Evolutionary conservation across 1,140 invertebrate species (phyloP), one percentile per base, ranked within the genome.

Genomic region (Cecropterus lyciades): DNA sequence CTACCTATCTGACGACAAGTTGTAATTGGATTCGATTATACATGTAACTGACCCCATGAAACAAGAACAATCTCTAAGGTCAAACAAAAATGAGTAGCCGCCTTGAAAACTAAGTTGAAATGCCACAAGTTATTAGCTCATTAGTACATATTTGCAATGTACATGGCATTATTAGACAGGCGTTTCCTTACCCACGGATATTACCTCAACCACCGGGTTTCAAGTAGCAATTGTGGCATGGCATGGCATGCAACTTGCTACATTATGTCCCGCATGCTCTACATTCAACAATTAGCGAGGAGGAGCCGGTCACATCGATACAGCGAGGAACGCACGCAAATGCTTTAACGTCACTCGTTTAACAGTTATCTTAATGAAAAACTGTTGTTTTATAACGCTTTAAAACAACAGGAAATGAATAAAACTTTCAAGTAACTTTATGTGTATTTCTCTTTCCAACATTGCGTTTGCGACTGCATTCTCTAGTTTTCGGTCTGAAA

Each of bases 231-330:
- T 57, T 57, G 59, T 20, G 20, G 20, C 20, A 20, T 20, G 20
- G n/a, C n/a, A n/a, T 17, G 56, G 13, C 9, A 20, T 13, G 24
- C 43, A 62, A 49, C 45, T 20, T 11, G 43, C 15, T 51, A 69
- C 45, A 76, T 82, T 82, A 84, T 75, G 73, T 82, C 73, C 84
- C 84, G 84, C 70, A 73, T 72, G 82, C 69, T 80, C 79, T 55
- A 84, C 75, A 80, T 84, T 46, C 59, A 49, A 69, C 59, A 65
- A 48, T 46, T 56, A 65, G 30, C 48, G 20, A 60, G 56, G 56
- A 60, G 56, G 56, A 60, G 43, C 14, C 33, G 14, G 52, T 16
- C 17, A 13, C 15, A 14, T 60, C 43, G 24, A 60, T 60, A 60
- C 9, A 14, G 45, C 24, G 27, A 59, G 43, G 43, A 46, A 56